Conservation (phyloP, 2,888 invertebrate genomes). For the Xestia xanthographa region DNA sequence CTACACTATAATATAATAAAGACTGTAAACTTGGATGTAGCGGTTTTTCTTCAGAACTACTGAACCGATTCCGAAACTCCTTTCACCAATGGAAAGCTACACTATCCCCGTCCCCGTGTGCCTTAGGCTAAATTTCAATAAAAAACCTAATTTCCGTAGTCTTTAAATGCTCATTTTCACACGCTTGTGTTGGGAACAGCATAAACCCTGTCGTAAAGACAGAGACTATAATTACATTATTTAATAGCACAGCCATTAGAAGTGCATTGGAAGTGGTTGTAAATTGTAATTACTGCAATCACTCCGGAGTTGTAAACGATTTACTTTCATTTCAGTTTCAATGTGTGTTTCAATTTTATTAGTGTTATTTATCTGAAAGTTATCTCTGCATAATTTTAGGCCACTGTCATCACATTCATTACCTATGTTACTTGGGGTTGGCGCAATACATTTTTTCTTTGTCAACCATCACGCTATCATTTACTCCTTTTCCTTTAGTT, state of each 20-base stretch:
- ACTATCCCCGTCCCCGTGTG: neutral
- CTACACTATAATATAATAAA: too few relatives aligned
- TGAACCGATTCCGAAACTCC: neutral
- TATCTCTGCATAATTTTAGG: neutral
- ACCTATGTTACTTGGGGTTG: too few relatives aligned
- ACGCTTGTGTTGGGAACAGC: neutral
- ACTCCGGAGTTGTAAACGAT: slow-evolving; percentile 18
- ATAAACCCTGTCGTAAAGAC: neutral
- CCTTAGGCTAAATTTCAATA: neutral
- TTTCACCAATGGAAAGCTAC: neutral
- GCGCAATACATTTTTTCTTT: too few relatives aligned
- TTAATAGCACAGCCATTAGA: slow-evolving; percentile 23
- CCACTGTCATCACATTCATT: too few relatives aligned
- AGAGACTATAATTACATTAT: slow-evolving; percentile 1
- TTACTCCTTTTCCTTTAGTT: too few relatives aligned
- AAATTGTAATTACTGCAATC: slow-evolving; percentile 46
- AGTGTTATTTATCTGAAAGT: slow-evolving; percentile 1
- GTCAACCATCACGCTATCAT: too few relatives aligned
- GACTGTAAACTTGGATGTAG: too few relatives aligned
- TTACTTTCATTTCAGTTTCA: slow-evolving; percentile 54
- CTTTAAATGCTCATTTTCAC: neutral
- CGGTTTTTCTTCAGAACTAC: neutral
- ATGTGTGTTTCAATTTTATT: neutral
- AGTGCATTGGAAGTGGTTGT: slow-evolving; percentile 36
- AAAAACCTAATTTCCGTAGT: neutral